phyloP scores from a whole-genome alignment of 2,797 vertebrate genomes.

The Aratinga solstitialis region DNA sequence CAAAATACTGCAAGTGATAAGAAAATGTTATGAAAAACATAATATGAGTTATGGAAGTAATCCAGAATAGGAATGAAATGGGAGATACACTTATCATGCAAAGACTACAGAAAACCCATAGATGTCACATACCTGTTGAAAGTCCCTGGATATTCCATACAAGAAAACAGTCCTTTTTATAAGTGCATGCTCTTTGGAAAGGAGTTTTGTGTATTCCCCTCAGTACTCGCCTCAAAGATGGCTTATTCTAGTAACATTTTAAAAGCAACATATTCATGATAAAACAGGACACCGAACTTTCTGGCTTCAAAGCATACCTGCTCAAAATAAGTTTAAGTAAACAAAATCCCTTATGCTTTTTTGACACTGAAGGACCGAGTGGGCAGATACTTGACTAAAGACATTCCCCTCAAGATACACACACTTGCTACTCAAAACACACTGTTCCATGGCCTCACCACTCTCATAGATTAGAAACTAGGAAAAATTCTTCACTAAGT shows the following conservation, averaged over 20 bases:
- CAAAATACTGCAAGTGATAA: background rate
- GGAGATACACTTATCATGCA: background rate
- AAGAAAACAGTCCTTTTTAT: background rate
- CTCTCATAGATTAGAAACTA: background rate
- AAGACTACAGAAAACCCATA: background rate
- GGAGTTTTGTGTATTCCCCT: background rate
- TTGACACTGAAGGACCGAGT: background rate
- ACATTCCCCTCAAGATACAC: background rate
- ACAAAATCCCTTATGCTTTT: background rate
- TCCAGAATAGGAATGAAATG: rapidly evolving
- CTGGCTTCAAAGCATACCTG: background rate
- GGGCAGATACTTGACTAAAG: background rate
- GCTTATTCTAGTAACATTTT: background rate
- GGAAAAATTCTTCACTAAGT: too few relatives aligned
- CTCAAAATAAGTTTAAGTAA: background rate
- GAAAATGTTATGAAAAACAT: background rate
- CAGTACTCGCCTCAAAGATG: background rate
- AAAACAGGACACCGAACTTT: background rate
- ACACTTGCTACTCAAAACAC: background rate
- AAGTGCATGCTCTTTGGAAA: background rate
- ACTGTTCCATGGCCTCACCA: background rate
- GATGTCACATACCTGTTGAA: background rate
- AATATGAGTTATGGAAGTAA: background rate
- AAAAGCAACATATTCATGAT: background rate
- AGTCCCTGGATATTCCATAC: background rate